Evolutionary conservation across 1,140 invertebrate species (phyloP).

Genomic region (Batillaria attramentaria): DNA sequence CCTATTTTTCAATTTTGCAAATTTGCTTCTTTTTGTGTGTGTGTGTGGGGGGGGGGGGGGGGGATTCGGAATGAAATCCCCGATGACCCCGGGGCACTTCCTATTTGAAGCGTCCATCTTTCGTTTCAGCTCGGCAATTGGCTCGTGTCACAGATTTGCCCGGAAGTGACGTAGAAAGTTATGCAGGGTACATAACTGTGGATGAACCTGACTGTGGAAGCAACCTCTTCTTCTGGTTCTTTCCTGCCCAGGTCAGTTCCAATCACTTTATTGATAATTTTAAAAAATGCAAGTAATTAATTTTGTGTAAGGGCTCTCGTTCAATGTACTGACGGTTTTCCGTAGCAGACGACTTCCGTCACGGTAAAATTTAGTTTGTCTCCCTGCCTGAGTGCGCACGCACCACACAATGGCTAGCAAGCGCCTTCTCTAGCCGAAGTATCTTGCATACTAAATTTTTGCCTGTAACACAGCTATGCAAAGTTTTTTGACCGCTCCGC

Average conservation of each 20-base stretch:
- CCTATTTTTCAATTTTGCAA: too few species aligned
- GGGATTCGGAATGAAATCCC: too few species aligned
- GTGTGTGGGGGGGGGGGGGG: too few species aligned
- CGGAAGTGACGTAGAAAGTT: slow-evolving; percentile 38
- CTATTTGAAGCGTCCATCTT: too few species aligned
- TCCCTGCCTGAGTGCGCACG: neutral
- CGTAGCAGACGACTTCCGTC: too few species aligned
- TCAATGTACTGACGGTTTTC: neutral
- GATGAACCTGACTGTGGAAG: slow-evolving; percentile 81
- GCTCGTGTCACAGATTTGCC: slow-evolving; percentile 33
- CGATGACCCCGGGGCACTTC: too few species aligned
- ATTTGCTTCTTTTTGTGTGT: too few species aligned
- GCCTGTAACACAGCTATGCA: too few species aligned
- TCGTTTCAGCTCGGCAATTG: slow-evolving; percentile 34
- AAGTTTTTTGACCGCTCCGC: too few species aligned
- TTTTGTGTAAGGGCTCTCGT: neutral
- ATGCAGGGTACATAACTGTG: slow-evolving; percentile 82
- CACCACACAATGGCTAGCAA: too few species aligned
- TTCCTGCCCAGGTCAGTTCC: slow-evolving; percentile 78
- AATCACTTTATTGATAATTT: neutral
- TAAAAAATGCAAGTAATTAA: neutral
- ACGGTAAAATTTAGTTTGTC: neutral
- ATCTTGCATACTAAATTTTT: too few species aligned
- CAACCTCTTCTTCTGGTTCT: slow-evolving; percentile 91
- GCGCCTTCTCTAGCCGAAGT: too few species aligned